These are phyloP conservation scores for Trissolcus brochymenae DNA, from an alignment of 2,888 invertebrate species.

Conservation along the genomic window DNA sequence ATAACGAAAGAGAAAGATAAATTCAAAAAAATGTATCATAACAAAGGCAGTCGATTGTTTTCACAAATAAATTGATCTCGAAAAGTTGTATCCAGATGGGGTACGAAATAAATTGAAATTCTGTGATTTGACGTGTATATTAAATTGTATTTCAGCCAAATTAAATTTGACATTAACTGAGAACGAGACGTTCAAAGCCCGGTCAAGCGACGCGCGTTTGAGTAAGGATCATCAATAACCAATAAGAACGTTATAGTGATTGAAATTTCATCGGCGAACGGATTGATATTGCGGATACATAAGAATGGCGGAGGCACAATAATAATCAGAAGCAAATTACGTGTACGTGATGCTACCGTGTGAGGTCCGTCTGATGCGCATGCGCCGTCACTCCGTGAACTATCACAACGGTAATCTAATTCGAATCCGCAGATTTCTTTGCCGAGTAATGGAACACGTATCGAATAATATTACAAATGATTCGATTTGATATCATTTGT, in stretches of 20 bases:
- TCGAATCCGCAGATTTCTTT: conserved; percentile 59
- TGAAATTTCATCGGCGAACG: conserved; percentile 39
- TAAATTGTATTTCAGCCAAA: conserved; percentile 14
- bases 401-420: conserved; percentile 62
- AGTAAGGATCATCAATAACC: conserved; percentile 31
- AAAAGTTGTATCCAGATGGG: too few species aligned
- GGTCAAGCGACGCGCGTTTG: conserved; percentile 43
- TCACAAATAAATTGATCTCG: too few species aligned
- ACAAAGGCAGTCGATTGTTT: too few species aligned
- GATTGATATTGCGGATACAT: conserved; percentile 44
- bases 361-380: conserved; percentile 47
- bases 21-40: too few species aligned
- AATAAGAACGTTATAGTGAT: conserved; percentile 39
- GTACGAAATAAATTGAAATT: too few species aligned
- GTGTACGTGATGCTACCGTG: conserved; percentile 76
- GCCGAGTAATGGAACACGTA: conserved; percentile 74
- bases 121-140: neutral
- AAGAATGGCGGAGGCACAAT: conserved; percentile 67
- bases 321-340: conserved; percentile 76
- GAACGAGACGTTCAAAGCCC: conserved; percentile 14
- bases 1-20: too few species aligned
- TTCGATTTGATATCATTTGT: conserved; percentile 73
- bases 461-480: conserved; percentile 74
- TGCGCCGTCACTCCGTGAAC: conserved; percentile 18
- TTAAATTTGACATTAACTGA: conserved; percentile 52